Conservation (phyloP, 1,140 invertebrate genomes). For the Planococcus citri region DNA sequence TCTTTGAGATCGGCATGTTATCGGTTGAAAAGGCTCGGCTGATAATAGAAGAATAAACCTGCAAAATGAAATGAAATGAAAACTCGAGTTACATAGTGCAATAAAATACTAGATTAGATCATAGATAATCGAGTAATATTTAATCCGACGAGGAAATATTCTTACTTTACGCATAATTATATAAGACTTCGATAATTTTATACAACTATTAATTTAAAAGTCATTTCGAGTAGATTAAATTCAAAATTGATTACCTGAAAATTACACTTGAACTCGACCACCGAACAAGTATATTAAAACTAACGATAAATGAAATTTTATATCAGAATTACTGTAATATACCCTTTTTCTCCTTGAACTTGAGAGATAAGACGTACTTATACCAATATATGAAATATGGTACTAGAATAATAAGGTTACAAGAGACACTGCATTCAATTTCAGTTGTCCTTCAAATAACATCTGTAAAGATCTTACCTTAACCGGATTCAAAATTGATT, state of each 20-base stretch:
- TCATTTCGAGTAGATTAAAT: background rate
- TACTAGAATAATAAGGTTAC: background rate
- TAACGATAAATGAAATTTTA: background rate
- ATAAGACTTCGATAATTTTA: background rate
- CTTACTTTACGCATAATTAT: constrained; percentile 2
- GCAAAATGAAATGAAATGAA: background rate
- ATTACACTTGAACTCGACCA: background rate
- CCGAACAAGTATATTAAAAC: background rate
- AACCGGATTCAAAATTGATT: background rate
- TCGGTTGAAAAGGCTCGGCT: background rate
- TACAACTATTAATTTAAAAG: too few relatives aligned
- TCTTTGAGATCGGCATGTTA: constrained; percentile 64
- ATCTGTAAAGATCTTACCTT: background rate
- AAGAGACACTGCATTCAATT: background rate
- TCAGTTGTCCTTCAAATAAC: background rate
- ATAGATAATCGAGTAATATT: background rate
- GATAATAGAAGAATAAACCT: background rate
- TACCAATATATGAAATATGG: background rate
- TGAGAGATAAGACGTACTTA: background rate
- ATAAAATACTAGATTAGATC: too few relatives aligned
- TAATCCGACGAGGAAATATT: background rate
- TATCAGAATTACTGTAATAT: background rate
- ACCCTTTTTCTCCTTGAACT: background rate
- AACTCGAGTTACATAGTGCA: too few relatives aligned
- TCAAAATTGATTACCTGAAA: background rate